Evolutionary conservation across 2,797 vertebrate species (phyloP), one percentile per base, ranked within the genome.

Genomic region (Lates japonicus): DNA sequence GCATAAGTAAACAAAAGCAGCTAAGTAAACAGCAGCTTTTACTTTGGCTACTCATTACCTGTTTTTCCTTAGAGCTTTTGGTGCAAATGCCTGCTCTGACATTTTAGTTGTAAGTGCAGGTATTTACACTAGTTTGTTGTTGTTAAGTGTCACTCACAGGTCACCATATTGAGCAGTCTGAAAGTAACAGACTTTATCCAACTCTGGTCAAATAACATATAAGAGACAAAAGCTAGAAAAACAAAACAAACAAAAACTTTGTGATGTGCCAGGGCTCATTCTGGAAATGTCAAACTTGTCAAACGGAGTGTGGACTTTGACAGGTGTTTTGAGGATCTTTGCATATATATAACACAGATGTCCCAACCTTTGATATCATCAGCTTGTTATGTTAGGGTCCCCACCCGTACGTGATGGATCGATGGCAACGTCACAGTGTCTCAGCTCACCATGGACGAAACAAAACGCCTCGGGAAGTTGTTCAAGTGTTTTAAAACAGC

Each of bases 401-500:
- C 64, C 62, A 12, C 57, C 66, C 31, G 67, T 68, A 64, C 84
- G 78, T 76, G 84, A 89, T 84, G 83, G 89, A 85, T 88, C 22
- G 83, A 91, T 67, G 83, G 78, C 77, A 76, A 87, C 82, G 87
- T 87, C 80, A 42, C 84, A 82, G 84, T 83, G 90, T 93, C 86
- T 93, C 80, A 82, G 91, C 81, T 86, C 86, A 48, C 80, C 17
- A 49, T 17, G 63, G 76, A 88, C 41, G 86, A 92, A 94, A 92
- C 90, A 65, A 83, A 94, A 93, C 37, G 88, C 94, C 88, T 46
- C 25, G 42, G 88, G 84, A 92, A 91, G 87, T 92, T 91, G 89
- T 92, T 89, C 69, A 85, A 87, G 91, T 90, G 17, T 93, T 93
- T 92, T 68, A 88, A 94, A 94, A 93, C 91, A 87, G 85, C 88